A percentile compares a stretch with the other conserved stretches of the same genome.
These are phyloP conservation scores for Numenius phaeopus DNA, from an alignment of 2,797 vertebrate species.

Conservation along the genomic window DNA sequence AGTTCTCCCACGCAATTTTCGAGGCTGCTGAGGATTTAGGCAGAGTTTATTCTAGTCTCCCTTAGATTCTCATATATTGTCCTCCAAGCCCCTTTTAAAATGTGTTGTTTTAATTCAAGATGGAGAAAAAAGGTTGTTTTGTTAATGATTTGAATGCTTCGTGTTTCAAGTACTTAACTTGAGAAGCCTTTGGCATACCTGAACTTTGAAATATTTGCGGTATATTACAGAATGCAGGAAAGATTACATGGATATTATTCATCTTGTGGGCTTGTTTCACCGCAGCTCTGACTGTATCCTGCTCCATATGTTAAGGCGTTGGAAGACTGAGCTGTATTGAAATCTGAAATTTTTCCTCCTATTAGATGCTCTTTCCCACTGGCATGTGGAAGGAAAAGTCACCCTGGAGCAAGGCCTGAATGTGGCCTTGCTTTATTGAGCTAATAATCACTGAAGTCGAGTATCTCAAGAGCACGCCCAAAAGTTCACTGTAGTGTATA, in stretches of 20 bases:
- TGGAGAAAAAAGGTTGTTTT: background rate
- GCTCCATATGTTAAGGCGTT: background rate
- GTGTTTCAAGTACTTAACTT: background rate
- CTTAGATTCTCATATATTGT: background rate
- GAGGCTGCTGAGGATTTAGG: background rate
- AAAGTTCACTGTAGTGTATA: background rate
- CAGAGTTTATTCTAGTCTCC: background rate
- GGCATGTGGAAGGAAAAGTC: background rate
- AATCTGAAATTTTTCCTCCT: background rate
- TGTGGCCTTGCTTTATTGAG: background rate
- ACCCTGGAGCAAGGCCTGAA: background rate
- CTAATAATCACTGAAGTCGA: background rate
- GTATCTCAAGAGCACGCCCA: background rate
- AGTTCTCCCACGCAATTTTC: background rate
- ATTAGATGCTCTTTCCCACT: background rate
- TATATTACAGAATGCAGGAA: background rate
- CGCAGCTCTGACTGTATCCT: background rate
- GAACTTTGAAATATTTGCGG: constrained; percentile 14
- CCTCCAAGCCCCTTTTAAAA: background rate
- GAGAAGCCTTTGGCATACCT: background rate
- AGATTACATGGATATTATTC: background rate
- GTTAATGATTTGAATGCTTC: background rate
- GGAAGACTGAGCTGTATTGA: background rate
- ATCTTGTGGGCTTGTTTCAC: background rate
- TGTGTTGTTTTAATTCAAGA: background rate